Conservation (phyloP, 2,888 invertebrate species). For the Pogonocherus hispidulus region DNA sequence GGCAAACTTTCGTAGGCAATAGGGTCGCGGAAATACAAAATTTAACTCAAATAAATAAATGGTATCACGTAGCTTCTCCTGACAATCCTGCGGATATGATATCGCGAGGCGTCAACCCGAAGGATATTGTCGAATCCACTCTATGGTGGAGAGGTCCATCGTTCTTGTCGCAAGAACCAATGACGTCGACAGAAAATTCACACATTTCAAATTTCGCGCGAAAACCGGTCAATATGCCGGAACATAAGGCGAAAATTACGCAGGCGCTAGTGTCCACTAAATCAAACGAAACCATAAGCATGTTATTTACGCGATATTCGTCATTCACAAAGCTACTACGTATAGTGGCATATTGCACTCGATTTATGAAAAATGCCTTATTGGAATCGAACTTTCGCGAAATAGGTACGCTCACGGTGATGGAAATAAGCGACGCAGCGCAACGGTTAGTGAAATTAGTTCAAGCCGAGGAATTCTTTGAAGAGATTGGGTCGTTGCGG, state of each 20-base stretch:
- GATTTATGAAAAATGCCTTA: neutral
- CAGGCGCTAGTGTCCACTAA: neutral
- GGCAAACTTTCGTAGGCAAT: slow-evolving; percentile 2
- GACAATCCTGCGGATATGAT: slow-evolving; percentile 21
- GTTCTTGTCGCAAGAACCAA: slow-evolving; percentile 5
- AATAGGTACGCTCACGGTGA: neutral
- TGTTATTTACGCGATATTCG: neutral
- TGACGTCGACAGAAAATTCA: neutral
- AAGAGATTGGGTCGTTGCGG: neutral
- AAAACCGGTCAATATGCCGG: neutral
- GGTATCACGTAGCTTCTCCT: neutral
- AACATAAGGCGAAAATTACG: neutral
- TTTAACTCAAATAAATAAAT: neutral
- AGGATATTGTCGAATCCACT: neutral
- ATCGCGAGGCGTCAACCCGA: neutral
- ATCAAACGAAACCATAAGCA: neutral
- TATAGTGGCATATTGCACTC: neutral
- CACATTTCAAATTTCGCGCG: slow-evolving; percentile 11
- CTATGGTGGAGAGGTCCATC: slow-evolving; percentile 8
- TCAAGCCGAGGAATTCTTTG: neutral
- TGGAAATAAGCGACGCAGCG: neutral
- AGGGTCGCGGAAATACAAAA: slow-evolving; percentile 1
- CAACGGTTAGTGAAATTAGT: neutral
- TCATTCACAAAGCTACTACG: neutral
- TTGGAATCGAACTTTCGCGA: neutral